phyloP scores from a whole-genome alignment of 2,113 vertebrate species.

The Sus scrofa region DNA sequence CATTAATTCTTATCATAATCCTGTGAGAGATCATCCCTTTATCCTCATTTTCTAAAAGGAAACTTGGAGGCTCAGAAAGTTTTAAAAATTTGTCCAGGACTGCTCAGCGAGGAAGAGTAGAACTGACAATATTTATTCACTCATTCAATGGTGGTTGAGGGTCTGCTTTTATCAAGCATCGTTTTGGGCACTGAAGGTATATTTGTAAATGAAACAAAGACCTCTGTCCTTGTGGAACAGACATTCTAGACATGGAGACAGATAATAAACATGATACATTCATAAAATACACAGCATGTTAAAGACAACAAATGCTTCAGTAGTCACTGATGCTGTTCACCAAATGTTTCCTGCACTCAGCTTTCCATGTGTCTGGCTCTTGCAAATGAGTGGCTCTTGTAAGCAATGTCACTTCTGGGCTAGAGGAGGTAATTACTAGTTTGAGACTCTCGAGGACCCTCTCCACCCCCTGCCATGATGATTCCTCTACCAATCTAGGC shows the following conservation, averaged over 20 bases:
- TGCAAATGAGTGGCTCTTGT: not conserved
- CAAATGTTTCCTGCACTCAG: not conserved
- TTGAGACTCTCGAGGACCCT: not conserved
- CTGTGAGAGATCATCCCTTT: not conserved
- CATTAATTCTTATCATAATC: not conserved
- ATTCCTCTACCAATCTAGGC: not conserved
- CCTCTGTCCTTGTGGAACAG: not conserved
- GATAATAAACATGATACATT: not conserved
- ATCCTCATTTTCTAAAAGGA: conserved; percentile 6
- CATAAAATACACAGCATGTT: not conserved
- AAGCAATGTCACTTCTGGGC: not conserved
- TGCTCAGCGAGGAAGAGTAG: not conserved
- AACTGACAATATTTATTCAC: not conserved
- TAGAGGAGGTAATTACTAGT: not conserved
- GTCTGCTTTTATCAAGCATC: not conserved
- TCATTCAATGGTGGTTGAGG: not conserved
- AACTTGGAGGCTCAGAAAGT: not conserved
- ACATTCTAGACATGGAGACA: not conserved
- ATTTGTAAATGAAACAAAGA: not conserved
- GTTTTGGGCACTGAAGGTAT: not conserved
- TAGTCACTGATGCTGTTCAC: not conserved
- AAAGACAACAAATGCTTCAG: not conserved
- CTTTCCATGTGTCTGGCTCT: not conserved
- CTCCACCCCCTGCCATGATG: not conserved
- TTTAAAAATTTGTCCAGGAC: not conserved